Evolutionary conservation across 2,888 invertebrate genomes (phyloP).

Genomic region (Polyploca ridens): DNA sequence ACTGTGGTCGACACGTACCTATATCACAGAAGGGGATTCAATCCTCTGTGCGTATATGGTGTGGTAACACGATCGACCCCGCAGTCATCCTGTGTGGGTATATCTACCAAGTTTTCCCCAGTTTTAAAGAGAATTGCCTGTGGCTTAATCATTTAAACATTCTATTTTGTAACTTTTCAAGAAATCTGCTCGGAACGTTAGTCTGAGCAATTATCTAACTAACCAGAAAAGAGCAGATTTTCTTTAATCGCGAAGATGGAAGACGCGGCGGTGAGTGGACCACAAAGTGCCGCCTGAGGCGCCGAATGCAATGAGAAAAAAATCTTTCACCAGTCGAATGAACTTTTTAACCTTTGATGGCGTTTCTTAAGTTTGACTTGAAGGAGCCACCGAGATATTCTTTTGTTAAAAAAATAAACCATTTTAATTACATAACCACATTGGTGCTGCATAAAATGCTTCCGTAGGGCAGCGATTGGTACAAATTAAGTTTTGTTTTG

Average conservation of each 20-base stretch:
- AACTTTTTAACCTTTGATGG: background rate
- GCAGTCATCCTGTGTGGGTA: too few species aligned
- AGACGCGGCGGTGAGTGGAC: slow-evolving; percentile 32
- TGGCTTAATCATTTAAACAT: background rate
- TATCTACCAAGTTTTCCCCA: background rate
- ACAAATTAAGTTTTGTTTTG: too few species aligned
- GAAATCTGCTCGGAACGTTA: slow-evolving; percentile 5
- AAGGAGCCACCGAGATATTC: background rate
- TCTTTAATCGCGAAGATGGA: slow-evolving; percentile 47
- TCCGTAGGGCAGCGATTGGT: too few species aligned
- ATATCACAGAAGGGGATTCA: too few species aligned
- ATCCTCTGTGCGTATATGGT: too few species aligned
- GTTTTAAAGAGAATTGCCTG: slow-evolving; percentile 18
- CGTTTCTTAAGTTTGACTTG: background rate
- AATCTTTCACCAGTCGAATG: slow-evolving; percentile 2
- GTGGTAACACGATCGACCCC: too few species aligned
- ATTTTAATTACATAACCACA: background rate
- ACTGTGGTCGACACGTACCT: too few species aligned
- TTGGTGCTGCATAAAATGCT: too few species aligned
- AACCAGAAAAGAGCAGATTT: slow-evolving; percentile 15
- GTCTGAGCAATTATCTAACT: slow-evolving; percentile 15
- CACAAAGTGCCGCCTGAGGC: slow-evolving; percentile 18
- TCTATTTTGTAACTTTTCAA: background rate
- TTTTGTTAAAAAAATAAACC: background rate
- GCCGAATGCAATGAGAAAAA: slow-evolving; percentile 16